phyloP scores from a whole-genome alignment of 2,113 vertebrate genomes.

The Sorex araneus region DNA sequence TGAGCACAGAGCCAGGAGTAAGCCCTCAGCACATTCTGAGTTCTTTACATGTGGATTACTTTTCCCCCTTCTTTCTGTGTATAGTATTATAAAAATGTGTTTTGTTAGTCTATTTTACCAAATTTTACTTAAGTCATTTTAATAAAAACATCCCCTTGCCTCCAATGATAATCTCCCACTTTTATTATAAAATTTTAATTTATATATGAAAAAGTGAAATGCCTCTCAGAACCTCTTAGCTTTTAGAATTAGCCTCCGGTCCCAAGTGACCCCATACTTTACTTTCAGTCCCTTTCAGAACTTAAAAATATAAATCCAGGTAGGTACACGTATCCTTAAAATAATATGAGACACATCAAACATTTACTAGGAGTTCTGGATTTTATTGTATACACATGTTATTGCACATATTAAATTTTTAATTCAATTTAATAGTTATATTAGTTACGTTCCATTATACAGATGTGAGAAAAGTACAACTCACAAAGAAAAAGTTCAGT shows the following conservation, averaged over 20 bases:
- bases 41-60: not conserved
- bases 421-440: not conserved
- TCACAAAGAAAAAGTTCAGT: not conserved
- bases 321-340: not conserved
- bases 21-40: not conserved
- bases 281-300: not conserved
- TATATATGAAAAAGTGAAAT: not conserved
- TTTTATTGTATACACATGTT: not conserved
- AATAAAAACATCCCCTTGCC: not conserved
- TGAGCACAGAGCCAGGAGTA: too few species aligned
- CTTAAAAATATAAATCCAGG: not conserved
- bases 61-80: not conserved
- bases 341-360: not conserved
- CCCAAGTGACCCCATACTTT: not conserved
- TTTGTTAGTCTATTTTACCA: not conserved
- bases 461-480: not conserved
- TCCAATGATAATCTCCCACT: not conserved
- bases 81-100: not conserved
- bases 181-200: not conserved
- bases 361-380: not conserved
- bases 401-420: not conserved
- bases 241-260: conserved; percentile 22
- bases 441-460: not conserved
- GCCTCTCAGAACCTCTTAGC: not conserved
- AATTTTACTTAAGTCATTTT: not conserved